Conservation (phyloP, 2,888 invertebrate species). For the Hemaris fuciformis region DNA sequence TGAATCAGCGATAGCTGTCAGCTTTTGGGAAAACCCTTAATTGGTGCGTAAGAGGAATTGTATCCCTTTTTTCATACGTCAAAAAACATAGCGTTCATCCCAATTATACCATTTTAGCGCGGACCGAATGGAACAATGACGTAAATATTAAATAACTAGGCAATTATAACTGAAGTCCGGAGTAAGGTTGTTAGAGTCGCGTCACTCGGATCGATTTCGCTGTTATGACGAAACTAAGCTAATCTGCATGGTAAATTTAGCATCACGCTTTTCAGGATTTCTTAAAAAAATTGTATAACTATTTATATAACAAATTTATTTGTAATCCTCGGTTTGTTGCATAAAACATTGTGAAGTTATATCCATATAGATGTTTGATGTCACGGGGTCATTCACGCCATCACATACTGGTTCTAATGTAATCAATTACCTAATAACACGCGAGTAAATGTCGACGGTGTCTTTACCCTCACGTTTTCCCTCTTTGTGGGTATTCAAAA, state of each 20-base stretch:
- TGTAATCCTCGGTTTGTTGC: not conserved
- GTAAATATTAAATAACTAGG: not conserved
- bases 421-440: conserved; percentile 1
- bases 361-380: conserved; percentile 16
- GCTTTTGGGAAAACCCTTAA: not conserved
- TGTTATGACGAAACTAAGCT: conserved; percentile 30
- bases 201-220: conserved; percentile 14
- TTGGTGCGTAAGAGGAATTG: not conserved
- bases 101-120: too few relatives aligned
- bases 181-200: not conserved
- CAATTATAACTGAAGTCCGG: not conserved
- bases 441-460: not conserved
- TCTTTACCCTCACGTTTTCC: not conserved
- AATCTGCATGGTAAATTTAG: conserved; percentile 36
- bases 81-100: too few relatives aligned
- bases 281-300: conserved; percentile 27
- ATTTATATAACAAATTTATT: not conserved
- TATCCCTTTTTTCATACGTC: not conserved
- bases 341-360: conserved; percentile 12
- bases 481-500: not conserved
- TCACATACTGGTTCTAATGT: conserved; percentile 34
- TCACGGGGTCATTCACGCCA: conserved; percentile 46
- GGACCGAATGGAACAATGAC: too few relatives aligned
- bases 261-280: conserved; percentile 37
- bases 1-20: not conserved